A percentile compares a stretch with the other conserved stretches of the same genome.
These are phyloP conservation scores for Oncorhynchus kisutch DNA, from an alignment of 2,113 vertebrate genomes.

Conservation along the genomic window DNA sequence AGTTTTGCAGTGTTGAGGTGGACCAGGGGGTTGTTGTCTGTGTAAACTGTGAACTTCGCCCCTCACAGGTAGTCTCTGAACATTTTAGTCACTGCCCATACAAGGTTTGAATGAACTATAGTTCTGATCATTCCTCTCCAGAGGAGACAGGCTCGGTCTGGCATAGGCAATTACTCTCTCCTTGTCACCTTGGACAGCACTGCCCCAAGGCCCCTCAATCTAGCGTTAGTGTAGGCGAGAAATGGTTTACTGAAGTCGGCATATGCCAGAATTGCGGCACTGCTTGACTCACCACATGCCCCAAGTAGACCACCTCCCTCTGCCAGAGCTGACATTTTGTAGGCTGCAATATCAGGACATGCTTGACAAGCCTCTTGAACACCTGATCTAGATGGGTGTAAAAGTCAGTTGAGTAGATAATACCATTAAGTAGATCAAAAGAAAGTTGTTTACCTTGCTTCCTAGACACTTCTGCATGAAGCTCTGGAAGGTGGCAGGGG, in stretches of 20 bases:
- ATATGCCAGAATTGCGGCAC: background rate
- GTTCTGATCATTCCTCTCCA: slow-evolving; percentile 2
- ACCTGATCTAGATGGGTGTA: background rate
- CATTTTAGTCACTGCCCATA: slow-evolving; percentile 3
- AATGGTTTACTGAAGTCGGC: background rate
- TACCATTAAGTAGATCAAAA: slow-evolving; percentile 11
- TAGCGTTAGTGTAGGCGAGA: slow-evolving; percentile 2
- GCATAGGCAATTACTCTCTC: slow-evolving; percentile 13
- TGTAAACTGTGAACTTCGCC: background rate
- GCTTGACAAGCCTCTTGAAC: background rate
- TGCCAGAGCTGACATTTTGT: slow-evolving; percentile 21
- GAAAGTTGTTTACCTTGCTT: background rate
- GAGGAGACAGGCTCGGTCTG: background rate
- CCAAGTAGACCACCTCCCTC: background rate
- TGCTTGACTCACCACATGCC: slow-evolving; percentile 6
- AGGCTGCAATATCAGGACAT: slow-evolving; percentile 21
- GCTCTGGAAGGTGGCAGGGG: slow-evolving; percentile 14
- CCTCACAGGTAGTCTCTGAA: slow-evolving; percentile 16
- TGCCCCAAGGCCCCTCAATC: slow-evolving; percentile 3
- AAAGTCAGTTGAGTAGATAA: slow-evolving; percentile 24
- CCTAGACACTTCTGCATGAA: slow-evolving; percentile 28
- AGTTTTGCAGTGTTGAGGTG: background rate
- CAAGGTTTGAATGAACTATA: background rate
- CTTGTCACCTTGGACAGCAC: background rate
- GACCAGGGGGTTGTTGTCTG: background rate